Base-by-base conservation (phyloP, 2,888 invertebrate species). In the Himalopsyche japonica region DNA sequence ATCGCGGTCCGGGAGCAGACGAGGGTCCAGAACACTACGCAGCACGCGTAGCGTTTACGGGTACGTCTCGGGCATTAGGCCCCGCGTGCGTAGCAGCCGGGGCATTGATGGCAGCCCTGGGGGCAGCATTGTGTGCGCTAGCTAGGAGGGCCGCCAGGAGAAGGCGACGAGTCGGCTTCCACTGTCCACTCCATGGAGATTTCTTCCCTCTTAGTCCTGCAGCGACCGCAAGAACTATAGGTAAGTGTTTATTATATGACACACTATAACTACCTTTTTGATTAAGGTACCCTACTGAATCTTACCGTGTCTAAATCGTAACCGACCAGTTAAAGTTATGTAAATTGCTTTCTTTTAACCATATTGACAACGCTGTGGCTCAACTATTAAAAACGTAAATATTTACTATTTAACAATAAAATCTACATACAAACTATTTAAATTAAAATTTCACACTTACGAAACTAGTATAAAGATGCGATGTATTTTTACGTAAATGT, bases 141-240 rank as follows among this genome's bases (percentile, higher is more conserved):
- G 95, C 95, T 89, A 92, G 94, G 81, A 91, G 95, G 43, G 95
- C 95, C 1, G 93, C 95, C 87, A 92, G 93, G 81, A 92, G 94
- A 57, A 95, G 95, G 88, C 93, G 95, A 82, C 92, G 95, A 76
- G 92, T 95, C 86, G 95, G 95, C 82, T 96, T 95, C 91, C 95
- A 95, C 90, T 96, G 96, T 89, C 95, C 95, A 37, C 92, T 96
- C 77, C 95, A 95, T 88, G 96, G 96, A 7, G 95, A 95, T 90
- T 96, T 96, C 90, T 96, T 95, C 89, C 95, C 95, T 3, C 91
- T 95, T 57, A 95, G 95, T 89, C 95, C 95, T 32, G 93, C 94
- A 85, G 94, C 92, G 84, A 91, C 89, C 86, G 91, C 92, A 87
- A 92, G 92, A 88, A 91, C 91, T 88, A 90, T 92, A 80, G 91